Base-by-base conservation (phyloP, 1,140 invertebrate species). In the Bathynomus jamesi region DNA sequence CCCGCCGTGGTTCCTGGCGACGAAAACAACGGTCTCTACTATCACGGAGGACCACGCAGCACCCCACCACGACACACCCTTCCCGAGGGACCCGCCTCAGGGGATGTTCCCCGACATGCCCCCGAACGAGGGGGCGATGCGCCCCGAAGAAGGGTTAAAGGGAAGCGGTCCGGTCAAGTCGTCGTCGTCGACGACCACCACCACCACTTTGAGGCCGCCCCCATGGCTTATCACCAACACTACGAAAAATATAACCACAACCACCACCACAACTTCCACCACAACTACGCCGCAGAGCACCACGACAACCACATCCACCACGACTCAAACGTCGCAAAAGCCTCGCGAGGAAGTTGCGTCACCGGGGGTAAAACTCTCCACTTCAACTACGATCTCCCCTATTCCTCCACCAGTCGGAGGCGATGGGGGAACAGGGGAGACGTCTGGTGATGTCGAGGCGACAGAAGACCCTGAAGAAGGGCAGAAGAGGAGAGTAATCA, bases 1-100 rank as follows among this genome's bases (percentile, higher is more conserved):
- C 85, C 28, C 87, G 85, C 71, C 82, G 85, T 46, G 83, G 87
- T 78, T 83, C 85, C 71, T 72, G 64, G 71, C 74, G 53, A 73
- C 74, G 53, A 72, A 74, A 27, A 75, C 69, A 27, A 70, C 70
- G 30, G 74, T 76, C 32, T 73, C 70, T 63, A 73, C 72, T 30
- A 76, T 76, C 61, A 78, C 76, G 13, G 76, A 75, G 65, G 70
- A 75, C 68, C 72, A 71, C 21, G 28, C 28, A 46, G 31, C 30
- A 2, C 68, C 28, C 28, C 69, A 24, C 63, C 69, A 31, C 67
- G 70, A 65, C 61, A 72, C 67, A 63, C 76, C 62, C 29, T 67
- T 61, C 69, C 72, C 60, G 72, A 73, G 65, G 24, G 69, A 68
- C 46, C 72, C 72, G n/a, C 28, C 64, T 25, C 69, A 70, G 65